These are phyloP conservation scores for Rhombomys opimus DNA, from an alignment of 2,113 vertebrate genomes.

Conservation along the genomic window DNA sequence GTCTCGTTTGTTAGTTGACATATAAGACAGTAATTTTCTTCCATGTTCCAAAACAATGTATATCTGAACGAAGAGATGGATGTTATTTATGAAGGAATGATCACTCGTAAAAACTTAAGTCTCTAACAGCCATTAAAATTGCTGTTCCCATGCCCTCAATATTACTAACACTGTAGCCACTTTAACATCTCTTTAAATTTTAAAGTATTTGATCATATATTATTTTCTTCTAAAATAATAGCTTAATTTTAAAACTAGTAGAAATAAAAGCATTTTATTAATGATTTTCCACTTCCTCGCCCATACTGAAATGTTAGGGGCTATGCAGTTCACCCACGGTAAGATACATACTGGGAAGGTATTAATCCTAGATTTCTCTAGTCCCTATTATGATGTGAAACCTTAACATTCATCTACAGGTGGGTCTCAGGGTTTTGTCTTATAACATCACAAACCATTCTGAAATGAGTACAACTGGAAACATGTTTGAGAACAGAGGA, in stretches of 20 bases:
- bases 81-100: no score
- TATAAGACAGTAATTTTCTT: neutral
- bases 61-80: neutral
- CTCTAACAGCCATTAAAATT: neutral
- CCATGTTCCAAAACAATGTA: neutral
- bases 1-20: neutral
- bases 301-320: neutral
- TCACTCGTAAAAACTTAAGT: neutral
- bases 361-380: neutral
- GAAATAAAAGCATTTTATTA: neutral
- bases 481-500: neutral
- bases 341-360: neutral
- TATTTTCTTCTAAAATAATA: neutral
- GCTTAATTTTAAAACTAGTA: neutral
- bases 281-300: neutral
- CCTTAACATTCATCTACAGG: neutral
- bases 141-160: neutral
- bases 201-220: neutral
- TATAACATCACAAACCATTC: neutral
- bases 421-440: neutral
- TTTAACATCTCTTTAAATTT: neutral
- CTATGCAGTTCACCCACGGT: neutral
- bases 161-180: neutral
- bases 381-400: neutral
- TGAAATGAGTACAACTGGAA: neutral